Conservation (phyloP, 2,797 vertebrate species). For the Gambelia wislizenii region DNA sequence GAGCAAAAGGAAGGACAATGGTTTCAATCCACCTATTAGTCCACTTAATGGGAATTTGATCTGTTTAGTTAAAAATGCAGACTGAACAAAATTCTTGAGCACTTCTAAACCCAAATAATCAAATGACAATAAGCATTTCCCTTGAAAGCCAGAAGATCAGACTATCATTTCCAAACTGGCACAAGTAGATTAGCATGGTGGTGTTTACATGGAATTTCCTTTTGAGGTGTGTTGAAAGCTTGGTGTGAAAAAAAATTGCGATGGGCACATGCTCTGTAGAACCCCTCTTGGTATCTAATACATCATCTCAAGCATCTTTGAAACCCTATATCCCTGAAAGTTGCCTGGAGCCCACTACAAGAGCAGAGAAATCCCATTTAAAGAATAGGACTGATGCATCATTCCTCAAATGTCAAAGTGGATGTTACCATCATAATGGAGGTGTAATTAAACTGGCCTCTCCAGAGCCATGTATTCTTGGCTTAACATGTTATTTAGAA, state of each 20-base stretch:
- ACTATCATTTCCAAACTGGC: background rate
- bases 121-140: background rate
- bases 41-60: background rate
- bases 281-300: background rate
- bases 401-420: background rate
- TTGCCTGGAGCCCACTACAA: background rate
- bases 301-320: too few species aligned
- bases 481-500: background rate
- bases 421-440: background rate
- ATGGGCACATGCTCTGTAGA: background rate
- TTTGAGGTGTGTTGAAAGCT: background rate
- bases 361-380: background rate
- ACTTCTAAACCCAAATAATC: background rate
- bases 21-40: background rate
- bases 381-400: background rate
- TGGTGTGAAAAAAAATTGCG: background rate
- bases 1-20: background rate
- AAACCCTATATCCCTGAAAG: too few species aligned
- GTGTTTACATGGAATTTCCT: background rate
- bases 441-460: background rate
- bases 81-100: background rate
- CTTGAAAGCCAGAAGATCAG: background rate
- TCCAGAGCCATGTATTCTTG: background rate
- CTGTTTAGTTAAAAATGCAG: background rate
- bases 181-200: background rate